These are phyloP conservation scores for Papilio aristodemus DNA, from an alignment of 1,140 invertebrate species.

Conservation along the genomic window DNA sequence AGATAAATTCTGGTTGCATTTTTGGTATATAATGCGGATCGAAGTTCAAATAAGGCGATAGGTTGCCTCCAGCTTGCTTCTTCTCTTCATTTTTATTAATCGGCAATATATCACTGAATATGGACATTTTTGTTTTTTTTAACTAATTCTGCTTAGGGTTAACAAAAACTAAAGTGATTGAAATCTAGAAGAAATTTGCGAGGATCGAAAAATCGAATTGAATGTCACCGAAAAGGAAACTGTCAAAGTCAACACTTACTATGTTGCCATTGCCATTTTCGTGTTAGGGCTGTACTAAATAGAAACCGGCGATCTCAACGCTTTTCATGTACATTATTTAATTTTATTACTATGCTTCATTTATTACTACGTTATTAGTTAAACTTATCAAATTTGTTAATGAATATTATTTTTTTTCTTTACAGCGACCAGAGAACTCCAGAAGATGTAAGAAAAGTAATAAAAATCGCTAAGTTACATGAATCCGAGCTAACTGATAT, in stretches of 20 bases:
- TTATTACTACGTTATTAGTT: too few species aligned
- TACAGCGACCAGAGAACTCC: slow-evolving; percentile 77
- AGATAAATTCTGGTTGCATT: slow-evolving; percentile 95
- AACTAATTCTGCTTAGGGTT: slow-evolving; percentile 56
- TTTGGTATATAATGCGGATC: slow-evolving; percentile 91
- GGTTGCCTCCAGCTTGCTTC: slow-evolving; percentile 65
- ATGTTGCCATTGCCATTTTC: background rate
- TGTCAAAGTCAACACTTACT: slow-evolving; percentile 28
- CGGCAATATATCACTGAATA: slow-evolving; percentile 71
- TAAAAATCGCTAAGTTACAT: slow-evolving; percentile 85
- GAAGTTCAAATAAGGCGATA: slow-evolving; percentile 96
- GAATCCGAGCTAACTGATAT: slow-evolving; percentile 83
- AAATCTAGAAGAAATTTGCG: slow-evolving; percentile 57
- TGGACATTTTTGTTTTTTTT: slow-evolving; percentile 65
- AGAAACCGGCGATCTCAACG: background rate
- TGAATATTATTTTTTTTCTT: slow-evolving; percentile 37
- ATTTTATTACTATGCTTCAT: background rate
- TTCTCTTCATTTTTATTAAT: slow-evolving; percentile 70
- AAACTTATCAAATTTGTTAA: slow-evolving; percentile 11
- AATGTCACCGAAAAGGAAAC: slow-evolving; percentile 42
- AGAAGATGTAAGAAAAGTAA: slow-evolving; percentile 82
- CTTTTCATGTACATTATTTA: background rate
- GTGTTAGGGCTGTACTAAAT: background rate
- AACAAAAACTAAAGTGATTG: slow-evolving; percentile 54
- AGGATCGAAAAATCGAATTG: slow-evolving; percentile 46